These are phyloP conservation scores for Antechinus flavipes DNA, from an alignment of 2,113 vertebrate species.

Conservation along the genomic window DNA sequence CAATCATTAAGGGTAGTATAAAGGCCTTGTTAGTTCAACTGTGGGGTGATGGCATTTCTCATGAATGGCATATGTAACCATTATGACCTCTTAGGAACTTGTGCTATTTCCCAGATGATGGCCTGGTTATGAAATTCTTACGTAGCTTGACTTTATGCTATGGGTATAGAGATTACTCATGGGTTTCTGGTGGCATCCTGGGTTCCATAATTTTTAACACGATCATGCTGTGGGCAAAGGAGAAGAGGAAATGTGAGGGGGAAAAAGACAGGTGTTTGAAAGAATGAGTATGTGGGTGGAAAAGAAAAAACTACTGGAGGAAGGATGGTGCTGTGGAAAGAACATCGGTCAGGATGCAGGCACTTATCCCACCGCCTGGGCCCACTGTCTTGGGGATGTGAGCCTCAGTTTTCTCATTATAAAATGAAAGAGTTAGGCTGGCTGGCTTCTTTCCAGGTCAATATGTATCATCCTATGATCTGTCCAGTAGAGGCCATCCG, in stretches of 20 bases:
- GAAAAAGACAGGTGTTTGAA: neutral
- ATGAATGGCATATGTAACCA: neutral
- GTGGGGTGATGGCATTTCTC: neutral
- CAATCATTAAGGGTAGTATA: neutral
- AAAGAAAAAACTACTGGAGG: neutral
- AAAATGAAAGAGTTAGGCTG: neutral
- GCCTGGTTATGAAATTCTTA: neutral
- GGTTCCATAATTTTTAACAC: neutral
- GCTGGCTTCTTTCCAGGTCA: neutral
- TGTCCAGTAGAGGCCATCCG: neutral
- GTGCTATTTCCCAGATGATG: neutral
- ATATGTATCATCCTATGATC: neutral
- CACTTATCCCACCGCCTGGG: neutral
- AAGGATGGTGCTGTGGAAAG: neutral
- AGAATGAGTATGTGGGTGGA: neutral
- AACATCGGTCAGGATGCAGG: neutral
- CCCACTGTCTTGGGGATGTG: neutral
- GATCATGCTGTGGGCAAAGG: neutral
- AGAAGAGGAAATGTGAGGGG: neutral
- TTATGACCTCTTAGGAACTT: neutral
- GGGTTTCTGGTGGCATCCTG: neutral
- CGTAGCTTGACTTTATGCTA: neutral
- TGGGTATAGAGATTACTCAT: neutral
- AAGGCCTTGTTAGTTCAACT: neutral
- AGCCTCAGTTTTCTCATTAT: neutral